These are phyloP conservation scores for Erpetoichthys calabaricus DNA, from an alignment of 2,797 vertebrate species.

Conservation along the genomic window DNA sequence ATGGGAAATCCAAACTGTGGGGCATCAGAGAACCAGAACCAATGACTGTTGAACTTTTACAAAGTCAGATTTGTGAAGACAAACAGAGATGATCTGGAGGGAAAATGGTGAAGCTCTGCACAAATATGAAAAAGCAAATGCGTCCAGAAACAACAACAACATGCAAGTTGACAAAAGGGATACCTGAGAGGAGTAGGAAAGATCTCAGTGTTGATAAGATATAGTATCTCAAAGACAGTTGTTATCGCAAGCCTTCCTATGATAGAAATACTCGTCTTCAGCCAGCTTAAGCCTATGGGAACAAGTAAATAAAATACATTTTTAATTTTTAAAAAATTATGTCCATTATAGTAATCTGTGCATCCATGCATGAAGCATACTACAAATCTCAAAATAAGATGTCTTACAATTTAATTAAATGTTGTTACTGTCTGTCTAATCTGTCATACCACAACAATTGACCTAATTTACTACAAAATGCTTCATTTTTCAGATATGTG, in stretches of 20 bases:
- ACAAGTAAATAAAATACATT: background rate
- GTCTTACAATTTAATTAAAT: background rate
- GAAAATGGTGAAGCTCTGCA: too few relatives aligned
- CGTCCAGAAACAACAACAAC: background rate
- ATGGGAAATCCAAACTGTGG: too few relatives aligned
- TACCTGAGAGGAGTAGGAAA: slow-evolving; percentile 23
- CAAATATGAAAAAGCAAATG: background rate
- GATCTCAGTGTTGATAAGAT: slow-evolving; percentile 32
- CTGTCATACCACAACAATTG: background rate
- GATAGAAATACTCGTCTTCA: slow-evolving; percentile 16
- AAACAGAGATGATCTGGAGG: too few relatives aligned
- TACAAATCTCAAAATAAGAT: too few relatives aligned
- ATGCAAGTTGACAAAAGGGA: background rate
- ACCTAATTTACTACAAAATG: too few relatives aligned
- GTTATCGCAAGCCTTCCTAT: slow-evolving; percentile 21
- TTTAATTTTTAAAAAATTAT: background rate
- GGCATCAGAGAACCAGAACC: too few relatives aligned
- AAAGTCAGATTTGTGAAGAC: too few relatives aligned
- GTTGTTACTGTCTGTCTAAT: background rate
- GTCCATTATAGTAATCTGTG: background rate
- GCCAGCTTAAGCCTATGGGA: slow-evolving; percentile 12
- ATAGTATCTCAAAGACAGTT: slow-evolving; percentile 27
- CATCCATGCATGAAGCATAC: too few relatives aligned
- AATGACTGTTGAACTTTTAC: too few relatives aligned
- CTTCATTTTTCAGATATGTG: too few relatives aligned